Conservation (phyloP, 92 coral and sea anemone species). For the Blastomussa wellsi region DNA sequence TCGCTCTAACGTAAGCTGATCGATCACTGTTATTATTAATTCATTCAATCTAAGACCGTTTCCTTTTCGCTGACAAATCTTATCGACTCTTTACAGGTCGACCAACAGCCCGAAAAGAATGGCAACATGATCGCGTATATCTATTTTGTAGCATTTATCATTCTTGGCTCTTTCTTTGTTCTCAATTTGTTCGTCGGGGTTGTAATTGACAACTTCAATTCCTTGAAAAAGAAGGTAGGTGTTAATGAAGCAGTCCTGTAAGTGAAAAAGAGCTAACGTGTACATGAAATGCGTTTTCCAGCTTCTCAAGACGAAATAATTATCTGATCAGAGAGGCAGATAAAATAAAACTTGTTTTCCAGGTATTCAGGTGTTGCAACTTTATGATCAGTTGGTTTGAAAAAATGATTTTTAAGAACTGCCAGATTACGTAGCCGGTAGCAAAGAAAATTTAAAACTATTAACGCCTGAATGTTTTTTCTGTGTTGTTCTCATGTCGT, state of each 20-base stretch:
- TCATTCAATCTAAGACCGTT: neutral
- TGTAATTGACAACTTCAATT: slow-evolving; percentile 90
- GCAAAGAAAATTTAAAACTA: too few species aligned
- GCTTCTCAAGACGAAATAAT: too few species aligned
- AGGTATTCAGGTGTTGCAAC: too few species aligned
- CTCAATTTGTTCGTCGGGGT: slow-evolving; percentile 94
- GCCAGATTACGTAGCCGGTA: too few species aligned
- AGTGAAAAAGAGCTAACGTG: neutral
- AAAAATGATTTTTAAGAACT: too few species aligned
- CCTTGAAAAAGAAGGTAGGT: slow-evolving; percentile 87
- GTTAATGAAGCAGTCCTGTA: neutral
- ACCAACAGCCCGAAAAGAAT: slow-evolving; percentile 73
- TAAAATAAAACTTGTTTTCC: too few species aligned
- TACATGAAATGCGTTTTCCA: too few species aligned
- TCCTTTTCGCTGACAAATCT: neutral
- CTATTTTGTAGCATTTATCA: slow-evolving; percentile 83
- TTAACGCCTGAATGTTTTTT: too few species aligned
- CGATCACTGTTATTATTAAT: too few species aligned
- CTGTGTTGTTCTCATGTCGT: too few species aligned
- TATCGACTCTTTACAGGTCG: slow-evolving; percentile 49
- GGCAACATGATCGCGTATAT: slow-evolving; percentile 71
- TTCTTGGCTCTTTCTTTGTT: slow-evolving; percentile 90
- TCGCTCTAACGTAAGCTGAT: neutral
- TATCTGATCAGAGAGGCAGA: too few species aligned
- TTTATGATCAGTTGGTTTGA: too few species aligned